Evolutionary conservation across 2,888 invertebrate genomes (phyloP).

Genomic region (Orchesella flavescens): DNA sequence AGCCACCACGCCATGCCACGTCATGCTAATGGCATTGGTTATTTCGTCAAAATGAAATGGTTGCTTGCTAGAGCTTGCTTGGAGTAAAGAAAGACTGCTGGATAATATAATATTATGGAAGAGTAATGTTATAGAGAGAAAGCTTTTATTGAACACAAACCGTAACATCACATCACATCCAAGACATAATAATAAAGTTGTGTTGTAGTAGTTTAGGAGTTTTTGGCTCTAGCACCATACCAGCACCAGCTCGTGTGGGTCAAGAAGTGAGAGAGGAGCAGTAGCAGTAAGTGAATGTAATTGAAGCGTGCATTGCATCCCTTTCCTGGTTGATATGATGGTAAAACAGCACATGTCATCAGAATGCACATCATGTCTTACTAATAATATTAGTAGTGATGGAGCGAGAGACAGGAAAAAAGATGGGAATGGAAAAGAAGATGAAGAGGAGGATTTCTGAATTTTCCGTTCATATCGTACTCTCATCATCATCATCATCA

Average conservation of each 20-base stretch:
- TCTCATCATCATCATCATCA: conserved; percentile 5
- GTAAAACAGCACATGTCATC: conserved; percentile 45
- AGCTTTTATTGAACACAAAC: conserved; percentile 16
- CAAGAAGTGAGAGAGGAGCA: conserved; percentile 41
- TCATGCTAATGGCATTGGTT: conserved; percentile 42
- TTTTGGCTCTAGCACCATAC: not conserved
- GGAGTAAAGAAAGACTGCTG: not conserved
- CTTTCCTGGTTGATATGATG: too few relatives aligned
- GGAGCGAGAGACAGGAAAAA: conserved; percentile 29
- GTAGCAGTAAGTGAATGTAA: conserved; percentile 30
- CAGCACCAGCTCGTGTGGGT: conserved; percentile 25
- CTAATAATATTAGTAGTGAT: conserved; percentile 56
- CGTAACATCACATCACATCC: not conserved
- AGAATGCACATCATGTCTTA: conserved; percentile 48
- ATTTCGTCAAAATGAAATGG: not conserved
- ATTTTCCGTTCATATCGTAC: not conserved
- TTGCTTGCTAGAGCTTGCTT: not conserved
- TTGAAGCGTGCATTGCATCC: conserved; percentile 19
- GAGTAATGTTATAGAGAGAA: too few relatives aligned
- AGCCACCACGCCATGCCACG: not conserved
- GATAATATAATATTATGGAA: too few relatives aligned
- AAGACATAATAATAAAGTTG: conserved; percentile 46
- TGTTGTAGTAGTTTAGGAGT: conserved; percentile 7
- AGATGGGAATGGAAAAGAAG: conserved; percentile 1
- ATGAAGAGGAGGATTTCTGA: conserved; percentile 24